Base-by-base conservation (phyloP, 2,888 invertebrate species). In the Homarus gammarus region DNA sequence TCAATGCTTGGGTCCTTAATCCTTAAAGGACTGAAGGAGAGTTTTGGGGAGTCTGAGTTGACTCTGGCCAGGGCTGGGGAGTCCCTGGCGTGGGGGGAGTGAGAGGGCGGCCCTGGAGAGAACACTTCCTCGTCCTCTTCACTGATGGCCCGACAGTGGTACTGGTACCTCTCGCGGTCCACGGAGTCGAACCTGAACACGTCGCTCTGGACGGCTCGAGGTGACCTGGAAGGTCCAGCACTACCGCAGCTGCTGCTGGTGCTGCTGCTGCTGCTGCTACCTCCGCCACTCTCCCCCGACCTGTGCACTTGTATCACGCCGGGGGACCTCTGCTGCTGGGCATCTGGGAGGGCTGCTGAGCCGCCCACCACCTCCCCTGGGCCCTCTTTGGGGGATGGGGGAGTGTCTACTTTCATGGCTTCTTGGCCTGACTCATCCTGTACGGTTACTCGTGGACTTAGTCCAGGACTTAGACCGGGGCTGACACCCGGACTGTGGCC, bases 51-150 rank as follows among this genome's bases (percentile, higher is more conserved):
- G 81, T 93, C 93, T 6, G 95, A 94, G 93, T 95, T 95, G 92
- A 95, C 95, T 92, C 95, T 95, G 79, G 95, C 95, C 33, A 94
- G 95, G 92, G 95, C 95, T 92, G 94, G 95, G 92, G 95, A 95
- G 27, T 91, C 91, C 27, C 85, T 51, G 49, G 95, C 95, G 88
- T 95, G 94, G 10, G 95, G 93, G 10, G 93, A 93, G 31, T 92
- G 91, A 5, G 93, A 92, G 18, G 93, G 78, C 15, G 92, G 92
- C 44, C 92, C 95, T 1, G 95, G 95, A 93, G 95, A 95, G 93
- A 95, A 95, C 22, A 95, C 95, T 92, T 95, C 95, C 92, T 95
- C 95, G 92, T 95, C 95, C 82, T 94, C 94, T 87, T 94, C 94
- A 44, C 94, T 93, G 78, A 93, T 93, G 84, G 93, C 93, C 93